These are phyloP conservation scores for Malacoctenus gilli DNA, from an alignment of 2,797 vertebrate genomes.

Conservation along the genomic window DNA sequence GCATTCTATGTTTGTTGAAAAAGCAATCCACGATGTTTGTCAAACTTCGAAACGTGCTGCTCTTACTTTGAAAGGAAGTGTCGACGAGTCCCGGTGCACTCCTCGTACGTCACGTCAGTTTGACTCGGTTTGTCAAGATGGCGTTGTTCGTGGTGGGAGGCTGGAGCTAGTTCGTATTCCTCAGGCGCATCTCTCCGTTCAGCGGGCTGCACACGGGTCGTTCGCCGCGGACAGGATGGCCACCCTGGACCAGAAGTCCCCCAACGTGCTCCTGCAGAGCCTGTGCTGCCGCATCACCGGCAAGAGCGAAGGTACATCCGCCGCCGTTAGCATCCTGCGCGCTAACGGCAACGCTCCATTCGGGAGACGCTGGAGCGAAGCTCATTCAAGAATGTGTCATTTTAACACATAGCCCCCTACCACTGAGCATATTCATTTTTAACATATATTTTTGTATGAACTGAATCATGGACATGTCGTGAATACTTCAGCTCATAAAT, in stretches of 20 bases:
- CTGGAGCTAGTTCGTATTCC: conserved; percentile 51
- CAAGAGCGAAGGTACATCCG: conserved; percentile 91
- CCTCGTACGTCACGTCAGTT: conserved; percentile 16
- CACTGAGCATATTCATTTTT: accelerated
- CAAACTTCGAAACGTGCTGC: too few species aligned
- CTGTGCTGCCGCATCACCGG: conserved; percentile 96
- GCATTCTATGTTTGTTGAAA: too few species aligned
- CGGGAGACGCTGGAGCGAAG: too few species aligned
- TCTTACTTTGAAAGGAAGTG: conserved; percentile 62
- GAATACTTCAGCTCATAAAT: conserved; percentile 19
- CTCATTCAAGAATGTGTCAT: accelerated
- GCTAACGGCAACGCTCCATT: not conserved
- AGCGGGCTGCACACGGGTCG: not conserved
- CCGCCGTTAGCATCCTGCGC: conserved; percentile 32
- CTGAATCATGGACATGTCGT: accelerated
- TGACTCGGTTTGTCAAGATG: conserved; percentile 80
- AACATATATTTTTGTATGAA: accelerated
- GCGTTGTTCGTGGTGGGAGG: conserved; percentile 72
- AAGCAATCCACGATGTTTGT: too few species aligned
- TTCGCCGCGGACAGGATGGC: conserved; percentile 80
- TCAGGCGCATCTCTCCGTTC: conserved; percentile 15
- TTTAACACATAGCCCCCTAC: accelerated
- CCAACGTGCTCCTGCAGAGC: conserved; percentile 94
- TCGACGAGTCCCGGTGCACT: not conserved
- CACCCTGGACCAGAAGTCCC: conserved; percentile 93